Evolutionary conservation across 2,797 vertebrate genomes (phyloP).

Genomic region (Triplophysa bombifrons): DNA sequence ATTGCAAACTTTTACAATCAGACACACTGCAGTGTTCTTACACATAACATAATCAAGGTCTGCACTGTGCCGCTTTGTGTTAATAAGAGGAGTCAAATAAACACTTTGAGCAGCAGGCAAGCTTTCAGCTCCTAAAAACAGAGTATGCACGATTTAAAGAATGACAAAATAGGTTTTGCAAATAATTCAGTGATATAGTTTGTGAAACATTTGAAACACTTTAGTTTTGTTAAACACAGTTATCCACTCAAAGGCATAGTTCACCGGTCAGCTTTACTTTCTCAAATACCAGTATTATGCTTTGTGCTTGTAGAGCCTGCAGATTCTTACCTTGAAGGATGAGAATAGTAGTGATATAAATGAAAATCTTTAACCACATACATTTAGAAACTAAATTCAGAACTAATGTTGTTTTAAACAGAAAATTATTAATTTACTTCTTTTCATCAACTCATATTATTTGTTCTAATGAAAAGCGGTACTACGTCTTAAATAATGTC

Average conservation of each 20-base stretch:
- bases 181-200: background rate
- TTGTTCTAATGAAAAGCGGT: background rate
- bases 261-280: conserved; percentile 31
- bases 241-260: conserved; percentile 35
- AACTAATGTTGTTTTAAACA: too few species aligned
- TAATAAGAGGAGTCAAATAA: background rate
- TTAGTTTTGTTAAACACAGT: background rate
- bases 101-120: background rate
- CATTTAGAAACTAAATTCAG: background rate
- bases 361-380: background rate
- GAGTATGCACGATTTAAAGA: background rate
- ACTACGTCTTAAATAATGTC: background rate
- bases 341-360: background rate
- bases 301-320: conserved; percentile 7
- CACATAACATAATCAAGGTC: background rate
- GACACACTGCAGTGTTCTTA: background rate
- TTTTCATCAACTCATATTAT: too few species aligned
- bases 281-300: conserved; percentile 21
- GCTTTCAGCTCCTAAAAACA: background rate
- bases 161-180: background rate
- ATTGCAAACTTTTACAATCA: conserved; percentile 3
- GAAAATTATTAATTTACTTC: background rate
- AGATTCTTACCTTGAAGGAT: conserved; percentile 9
- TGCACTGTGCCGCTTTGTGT: background rate
- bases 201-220: background rate